Base-by-base conservation (phyloP, 2,113 vertebrate species). In the Harpagus bidentatus region DNA sequence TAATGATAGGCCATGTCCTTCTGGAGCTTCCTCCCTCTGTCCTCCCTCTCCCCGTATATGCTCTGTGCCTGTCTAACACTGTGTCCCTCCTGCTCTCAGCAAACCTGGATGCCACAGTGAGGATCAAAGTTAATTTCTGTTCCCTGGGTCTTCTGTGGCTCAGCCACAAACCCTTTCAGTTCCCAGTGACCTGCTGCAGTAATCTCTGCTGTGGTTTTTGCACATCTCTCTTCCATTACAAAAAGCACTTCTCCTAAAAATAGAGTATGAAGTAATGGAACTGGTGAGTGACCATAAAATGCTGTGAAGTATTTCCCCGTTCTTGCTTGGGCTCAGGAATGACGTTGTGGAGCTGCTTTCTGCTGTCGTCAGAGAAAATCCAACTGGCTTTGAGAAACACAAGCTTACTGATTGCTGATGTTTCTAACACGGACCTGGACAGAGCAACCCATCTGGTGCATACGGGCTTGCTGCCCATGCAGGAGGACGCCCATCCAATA, bases 401-500 rank as follows among this genome's bases (percentile, higher is more conserved):
- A 6, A 7, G 40, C 7, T 28, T 9, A 2, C 47, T 5, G 7
- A 2, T 20, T 19, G 25, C 38, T 42, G 67, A 2, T 16, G 36
- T 47, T 56, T 61, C 26, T 47, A 10, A 8, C 21, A 6, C 1
- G 11, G 47, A 10, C 1, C 25, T 7, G 86, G 20, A 32, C 73
- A 78, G 73, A 45, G 78, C 73, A 71, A 69, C 77, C 36, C 69
- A 1, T 32, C 17, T 2, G 56, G 16, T 21, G 53, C 40, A 0
- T 7, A 0, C 0, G 9, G 78, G 21, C 69, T 22, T 11, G 31
- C 78, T 62, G 58, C 82, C 72, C 18, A 0, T 0, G 7, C 1
- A 3, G 50, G 61, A 43, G 55, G 36, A 31, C n/a, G 7, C 28
- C 2, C 3, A 1, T 11, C 53, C n/a, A 7, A 2, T 0, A 19